phyloP scores from a whole-genome alignment of 1,140 invertebrate genomes.

The Leptestheria dahalacensis region DNA sequence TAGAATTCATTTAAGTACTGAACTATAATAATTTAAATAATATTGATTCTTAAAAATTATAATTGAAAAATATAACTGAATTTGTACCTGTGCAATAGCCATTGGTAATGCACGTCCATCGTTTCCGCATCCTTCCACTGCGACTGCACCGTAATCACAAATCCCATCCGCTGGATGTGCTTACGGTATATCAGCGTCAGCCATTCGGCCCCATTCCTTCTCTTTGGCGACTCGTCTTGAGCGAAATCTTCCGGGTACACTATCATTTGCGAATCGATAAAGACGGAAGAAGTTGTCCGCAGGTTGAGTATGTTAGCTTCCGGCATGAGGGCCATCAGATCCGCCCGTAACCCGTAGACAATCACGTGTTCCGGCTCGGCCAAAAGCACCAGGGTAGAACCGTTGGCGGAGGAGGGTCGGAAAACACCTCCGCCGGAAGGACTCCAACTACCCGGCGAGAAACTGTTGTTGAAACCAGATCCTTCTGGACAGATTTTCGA shows the following conservation, averaged over 20 bases:
- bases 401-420: slow-evolving; percentile 11
- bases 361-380: slow-evolving; percentile 7
- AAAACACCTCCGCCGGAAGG: slow-evolving; percentile 11
- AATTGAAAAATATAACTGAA: too few relatives aligned
- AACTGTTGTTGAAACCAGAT: neutral
- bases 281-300: slow-evolving; percentile 4
- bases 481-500: neutral
- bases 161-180: slow-evolving; percentile 7
- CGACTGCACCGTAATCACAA: slow-evolving; percentile 14
- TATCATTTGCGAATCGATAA: slow-evolving; percentile 11
- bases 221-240: neutral
- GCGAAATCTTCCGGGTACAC: slow-evolving; percentile 8
- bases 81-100: slow-evolving; percentile 13
- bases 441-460: neutral
- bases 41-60: too few relatives aligned
- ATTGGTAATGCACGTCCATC: slow-evolving; percentile 10
- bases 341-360: slow-evolving; percentile 11
- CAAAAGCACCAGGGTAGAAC: slow-evolving; percentile 10
- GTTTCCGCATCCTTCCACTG: slow-evolving; percentile 5
- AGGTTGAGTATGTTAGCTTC: neutral
- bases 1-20: too few relatives aligned
- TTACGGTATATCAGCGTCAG: slow-evolving; percentile 1
- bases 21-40: too few relatives aligned
- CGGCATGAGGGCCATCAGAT: slow-evolving; percentile 9
- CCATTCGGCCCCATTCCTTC: neutral